Conservation (phyloP, 2,113 vertebrate genomes). For the Micromys minutus region DNA sequence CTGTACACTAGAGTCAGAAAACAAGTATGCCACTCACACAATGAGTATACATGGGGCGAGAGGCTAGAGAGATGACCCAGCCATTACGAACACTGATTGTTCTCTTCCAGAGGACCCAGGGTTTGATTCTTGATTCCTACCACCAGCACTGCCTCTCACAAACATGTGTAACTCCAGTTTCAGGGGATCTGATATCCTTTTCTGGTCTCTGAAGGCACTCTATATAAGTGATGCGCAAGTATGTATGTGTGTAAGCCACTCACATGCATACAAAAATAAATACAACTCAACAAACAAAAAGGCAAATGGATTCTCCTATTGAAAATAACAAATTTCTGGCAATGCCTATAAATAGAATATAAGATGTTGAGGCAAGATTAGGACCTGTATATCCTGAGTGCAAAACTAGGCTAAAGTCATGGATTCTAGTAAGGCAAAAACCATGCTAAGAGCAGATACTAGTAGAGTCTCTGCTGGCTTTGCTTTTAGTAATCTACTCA, state of each 20-base stretch:
- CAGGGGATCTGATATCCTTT: not conserved
- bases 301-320: not conserved
- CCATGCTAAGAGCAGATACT: not conserved
- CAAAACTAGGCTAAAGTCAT: not conserved
- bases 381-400: not conserved
- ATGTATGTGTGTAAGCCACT: not conserved
- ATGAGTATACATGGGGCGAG: not conserved
- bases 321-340: slow-evolving; percentile 2
- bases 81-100: not conserved
- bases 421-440: not conserved
- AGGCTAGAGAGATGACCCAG: not conserved
- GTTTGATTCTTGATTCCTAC: not conserved
- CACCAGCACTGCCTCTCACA: not conserved
- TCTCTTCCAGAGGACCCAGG: not conserved
- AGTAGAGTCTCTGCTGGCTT: not conserved
- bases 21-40: not conserved
- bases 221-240: not conserved
- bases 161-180: not conserved
- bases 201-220: not conserved
- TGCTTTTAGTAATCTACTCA: slow-evolving; percentile 23
- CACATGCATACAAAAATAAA: not conserved
- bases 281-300: not conserved
- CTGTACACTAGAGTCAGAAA: not conserved
- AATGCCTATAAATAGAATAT: not conserved
- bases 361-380: slow-evolving; percentile 22